Evolutionary conservation across 2,113 vertebrate species (phyloP), one percentile per base, ranked within the genome.

Genomic region (Muscicapa adusta): DNA sequence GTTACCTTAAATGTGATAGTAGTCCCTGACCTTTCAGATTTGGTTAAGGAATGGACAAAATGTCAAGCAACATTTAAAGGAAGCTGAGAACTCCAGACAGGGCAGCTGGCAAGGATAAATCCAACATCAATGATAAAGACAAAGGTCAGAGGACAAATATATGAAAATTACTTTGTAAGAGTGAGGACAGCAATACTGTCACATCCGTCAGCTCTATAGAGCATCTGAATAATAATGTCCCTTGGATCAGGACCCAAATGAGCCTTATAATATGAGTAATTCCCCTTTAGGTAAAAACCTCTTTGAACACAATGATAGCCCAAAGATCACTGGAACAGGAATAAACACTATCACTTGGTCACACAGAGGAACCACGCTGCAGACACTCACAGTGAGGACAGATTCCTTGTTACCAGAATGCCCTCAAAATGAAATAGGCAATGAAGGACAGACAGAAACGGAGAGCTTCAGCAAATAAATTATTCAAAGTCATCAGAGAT

Each of bases 101-200:
- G 56, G 75, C 63, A 86, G 54, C 58, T 66, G n/a, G 79, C 58
- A 93, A 78, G 24, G 79, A 82, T 61, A 93, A 91, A 86, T 42
- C 61, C 79, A 94, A 20, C 14, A 62, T 28, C 58, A 54, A 4
- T 3, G 15, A 56, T 66, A 66, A 84, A 91, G 60, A 74, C 76
- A 89, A 91, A 81, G 63, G 72, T 93, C 68, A 79, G 60, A 33
- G 53, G 50, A 28, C 47, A 93, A 91, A 92, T 45, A 86, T 5
- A 86, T 33, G 42, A 89, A 89, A 95, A 94, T 91, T 58, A 73
- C 63, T 88, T 91, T 26, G 54, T 47, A 73, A 51, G 83, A 80
- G 60, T 26, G 63, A 86, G 63, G 72, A 88, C 42, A 62, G 38
- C 36, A 70, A 57, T 33, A 47, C 26, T 70, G 73, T 84, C 83